Base-by-base conservation (phyloP, 2,113 vertebrate genomes). In the Meriones unguiculatus region DNA sequence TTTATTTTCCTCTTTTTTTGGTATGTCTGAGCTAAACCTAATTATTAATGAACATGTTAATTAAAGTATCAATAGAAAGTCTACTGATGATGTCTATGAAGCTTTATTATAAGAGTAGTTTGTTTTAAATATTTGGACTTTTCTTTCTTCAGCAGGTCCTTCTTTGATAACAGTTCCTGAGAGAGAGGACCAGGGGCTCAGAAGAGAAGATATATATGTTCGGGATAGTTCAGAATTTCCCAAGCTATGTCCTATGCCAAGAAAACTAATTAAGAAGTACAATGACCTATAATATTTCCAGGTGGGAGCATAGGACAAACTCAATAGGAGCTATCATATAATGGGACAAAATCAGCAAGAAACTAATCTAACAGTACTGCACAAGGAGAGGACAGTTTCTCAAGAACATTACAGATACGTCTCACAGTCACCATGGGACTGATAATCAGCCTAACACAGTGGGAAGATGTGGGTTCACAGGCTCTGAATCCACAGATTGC, bases 1-100 rank as follows among this genome's bases (percentile, higher is more conserved):
- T 4, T 32, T 12, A 13, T 30, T 32, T 35, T n/a, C 2, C 2
- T 35, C 2, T 15, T 59, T 67, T 15, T 50, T 81, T 14, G 24
- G 1, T 69, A 30, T 52, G 13, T 4, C 50, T 80, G 14, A 38
- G 3, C 17, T 41, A 91, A 73, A 92, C 13, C 7, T 87, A 65
- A 69, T 86, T 94, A 89, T 82, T 77, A 84, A 22, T 87, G 28
- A 92, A 92, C n/a, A 7, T 81, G 64, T 57, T 62, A 6, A 54
- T 78, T 87, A 54, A 94, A 94, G 69, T 38, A 50, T 52, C 41
- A n/a, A 3, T 54, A 52, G 41, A 64, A 64, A 69, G 9, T 75
- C 38, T 87, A 78, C 25, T 57, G 3, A 85, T 50, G 32, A 81
- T 12, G 59, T 85, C 4, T 25, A 35, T 77, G 1, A 85, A 25